Conservation (phyloP, 2,797 vertebrate genomes). For the Cichlasoma orientale region DNA sequence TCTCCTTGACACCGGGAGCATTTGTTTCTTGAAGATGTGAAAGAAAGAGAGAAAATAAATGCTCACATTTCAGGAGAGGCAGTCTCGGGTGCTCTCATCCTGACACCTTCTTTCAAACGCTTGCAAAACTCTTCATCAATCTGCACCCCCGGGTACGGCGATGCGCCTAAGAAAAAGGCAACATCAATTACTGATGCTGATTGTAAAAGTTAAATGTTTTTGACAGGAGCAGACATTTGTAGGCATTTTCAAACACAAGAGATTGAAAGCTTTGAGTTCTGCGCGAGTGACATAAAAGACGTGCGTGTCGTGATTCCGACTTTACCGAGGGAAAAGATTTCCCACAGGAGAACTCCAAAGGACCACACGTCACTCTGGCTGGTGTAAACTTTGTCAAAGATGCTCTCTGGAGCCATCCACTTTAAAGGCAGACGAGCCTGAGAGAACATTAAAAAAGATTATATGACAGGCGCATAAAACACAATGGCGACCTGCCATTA, state of each 20-base stretch:
- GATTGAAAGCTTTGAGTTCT: background rate
- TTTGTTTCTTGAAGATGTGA: background rate
- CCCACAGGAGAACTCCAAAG: constrained; percentile 98
- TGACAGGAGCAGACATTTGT: background rate
- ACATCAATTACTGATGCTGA: background rate
- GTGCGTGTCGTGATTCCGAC: constrained; percentile 10
- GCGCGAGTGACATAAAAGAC: background rate
- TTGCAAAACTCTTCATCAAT: constrained; percentile 99
- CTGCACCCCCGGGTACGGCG: constrained; percentile 96
- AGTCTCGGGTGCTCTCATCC: constrained; percentile 95
- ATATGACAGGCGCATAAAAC: constrained; percentile 6
- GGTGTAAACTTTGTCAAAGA: constrained; percentile 99
- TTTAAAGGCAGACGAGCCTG: constrained; percentile 97
- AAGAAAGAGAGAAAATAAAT: constrained; percentile 1
- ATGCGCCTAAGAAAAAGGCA: constrained; percentile 84
- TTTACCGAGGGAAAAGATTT: constrained; percentile 98
- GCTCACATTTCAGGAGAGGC: constrained; percentile 95
- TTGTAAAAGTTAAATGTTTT: background rate
- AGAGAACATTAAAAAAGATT: constrained; percentile 7
- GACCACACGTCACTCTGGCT: constrained; percentile 99
- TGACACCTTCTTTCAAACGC: constrained; percentile 90
- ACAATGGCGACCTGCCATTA: background rate
- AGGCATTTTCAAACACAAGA: background rate
- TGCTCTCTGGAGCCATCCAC: constrained; percentile 99
- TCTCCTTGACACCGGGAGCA: background rate